Evolutionary conservation across 2,797 vertebrate genomes (phyloP).

Genomic region (Cynopterus sphinx): DNA sequence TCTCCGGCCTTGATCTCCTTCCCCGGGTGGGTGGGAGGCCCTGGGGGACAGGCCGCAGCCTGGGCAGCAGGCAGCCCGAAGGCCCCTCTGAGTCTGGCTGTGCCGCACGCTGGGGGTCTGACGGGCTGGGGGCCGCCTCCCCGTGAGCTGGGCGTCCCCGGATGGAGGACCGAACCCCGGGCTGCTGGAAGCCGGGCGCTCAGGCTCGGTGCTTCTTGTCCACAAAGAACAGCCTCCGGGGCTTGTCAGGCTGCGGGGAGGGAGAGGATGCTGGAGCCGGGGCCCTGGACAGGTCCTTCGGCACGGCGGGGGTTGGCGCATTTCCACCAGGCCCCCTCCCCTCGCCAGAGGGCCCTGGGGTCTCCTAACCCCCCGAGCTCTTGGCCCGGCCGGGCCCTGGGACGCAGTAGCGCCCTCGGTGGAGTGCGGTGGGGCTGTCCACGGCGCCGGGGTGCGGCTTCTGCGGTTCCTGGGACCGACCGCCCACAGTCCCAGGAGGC

Average conservation of each 20-base stretch:
- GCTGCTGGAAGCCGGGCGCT: not conserved
- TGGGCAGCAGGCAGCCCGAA: not conserved
- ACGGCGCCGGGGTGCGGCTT: not conserved
- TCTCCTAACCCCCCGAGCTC: not conserved
- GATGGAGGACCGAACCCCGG: not conserved
- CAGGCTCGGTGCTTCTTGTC: conserved; percentile 86
- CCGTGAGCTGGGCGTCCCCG: not conserved
- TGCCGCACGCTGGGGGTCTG: not conserved
- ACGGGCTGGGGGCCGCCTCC: not conserved
- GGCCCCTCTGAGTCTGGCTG: not conserved
- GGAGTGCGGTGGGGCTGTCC: not conserved
- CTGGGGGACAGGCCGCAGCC: not conserved
- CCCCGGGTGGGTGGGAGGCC: too few species aligned
- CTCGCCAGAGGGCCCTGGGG: not conserved
- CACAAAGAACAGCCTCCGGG: conserved; percentile 88
- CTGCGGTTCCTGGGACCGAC: not conserved
- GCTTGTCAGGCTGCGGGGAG: conserved; percentile 87
- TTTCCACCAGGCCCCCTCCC: too few species aligned
- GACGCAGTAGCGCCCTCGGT: not conserved
- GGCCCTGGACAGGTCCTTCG: not conserved
- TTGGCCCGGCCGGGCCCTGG: not conserved
- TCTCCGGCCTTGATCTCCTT: not conserved
- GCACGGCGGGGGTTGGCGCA: too few species aligned
- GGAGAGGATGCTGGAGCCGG: not conserved
- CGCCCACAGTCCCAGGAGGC: too few species aligned